Percentiles rank a stretch among this genome's conserved stretches.
These are phyloP conservation scores for Zophobas morio DNA, from an alignment of 1,140 invertebrate genomes.

Conservation along the genomic window DNA sequence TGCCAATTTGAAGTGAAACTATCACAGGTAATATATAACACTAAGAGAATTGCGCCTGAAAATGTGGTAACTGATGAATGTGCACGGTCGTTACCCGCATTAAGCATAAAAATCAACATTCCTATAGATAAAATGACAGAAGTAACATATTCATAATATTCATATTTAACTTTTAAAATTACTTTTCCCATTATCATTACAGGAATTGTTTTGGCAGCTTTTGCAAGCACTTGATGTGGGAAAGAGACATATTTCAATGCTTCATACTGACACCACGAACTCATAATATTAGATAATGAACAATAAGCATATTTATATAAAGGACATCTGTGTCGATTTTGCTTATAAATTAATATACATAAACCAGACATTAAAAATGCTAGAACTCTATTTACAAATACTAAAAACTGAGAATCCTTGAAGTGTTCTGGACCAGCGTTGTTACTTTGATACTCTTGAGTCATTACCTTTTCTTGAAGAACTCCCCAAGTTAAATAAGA, in stretches of 20 bases:
- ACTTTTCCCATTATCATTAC: conserved; percentile 99
- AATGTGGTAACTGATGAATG: conserved; percentile 78
- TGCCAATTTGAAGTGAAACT: conserved; percentile 99
- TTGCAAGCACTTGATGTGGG: conserved; percentile 96
- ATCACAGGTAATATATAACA: conserved; percentile 94
- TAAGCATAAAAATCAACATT: conserved; percentile 92
- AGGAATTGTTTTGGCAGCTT: conserved; percentile 96
- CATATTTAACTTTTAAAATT: conserved; percentile 90
- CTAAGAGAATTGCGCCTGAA: conserved; percentile 89
- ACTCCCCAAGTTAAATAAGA: conserved; percentile 96
- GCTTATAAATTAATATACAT: conserved; percentile 72
- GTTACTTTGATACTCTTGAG: conserved; percentile 79
- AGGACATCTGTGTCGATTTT: conserved; percentile 85
- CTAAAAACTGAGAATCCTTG: conserved; percentile 94
- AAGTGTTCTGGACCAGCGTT: conserved; percentile 78
- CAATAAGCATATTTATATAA: conserved; percentile 97
- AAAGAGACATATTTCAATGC: conserved; percentile 98
- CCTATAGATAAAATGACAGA: conserved; percentile 92
- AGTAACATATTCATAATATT: conserved; percentile 94
- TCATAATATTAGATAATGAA: conserved; percentile 98
- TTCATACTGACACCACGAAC: conserved; percentile 99
- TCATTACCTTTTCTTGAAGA: conserved; percentile 95
- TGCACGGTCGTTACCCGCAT: conserved; percentile 71
- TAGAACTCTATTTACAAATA: conserved; percentile 93
- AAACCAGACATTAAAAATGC: conserved; percentile 83